A percentile compares a stretch with the other conserved stretches of the same genome.
Conservation (phyloP, 2,888 invertebrate genomes). For the Agrotis exclamationis region DNA sequence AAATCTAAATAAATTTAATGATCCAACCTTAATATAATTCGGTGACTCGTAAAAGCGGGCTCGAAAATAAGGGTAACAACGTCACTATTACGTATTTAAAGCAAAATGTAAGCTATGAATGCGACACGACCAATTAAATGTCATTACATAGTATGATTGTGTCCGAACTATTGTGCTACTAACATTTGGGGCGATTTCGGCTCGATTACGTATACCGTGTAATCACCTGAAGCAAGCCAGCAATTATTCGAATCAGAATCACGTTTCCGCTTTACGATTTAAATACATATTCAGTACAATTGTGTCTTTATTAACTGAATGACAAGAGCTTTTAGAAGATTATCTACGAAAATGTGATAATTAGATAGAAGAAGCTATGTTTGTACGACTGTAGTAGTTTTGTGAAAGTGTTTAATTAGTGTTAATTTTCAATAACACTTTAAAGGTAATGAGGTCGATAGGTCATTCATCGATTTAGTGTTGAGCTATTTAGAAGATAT, state of each 20-base stretch:
- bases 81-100: slow-evolving; percentile 48
- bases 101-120: slow-evolving; percentile 68
- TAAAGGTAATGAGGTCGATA: slow-evolving; percentile 3
- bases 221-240: slow-evolving; percentile 72
- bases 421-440: slow-evolving; percentile 18
- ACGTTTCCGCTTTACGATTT: slow-evolving; percentile 68
- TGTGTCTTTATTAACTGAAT: slow-evolving; percentile 59
- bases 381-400: slow-evolving; percentile 10
- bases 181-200: slow-evolving; percentile 71
- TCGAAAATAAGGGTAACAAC: slow-evolving; percentile 43
- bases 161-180: slow-evolving; percentile 73
- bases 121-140: slow-evolving; percentile 79
- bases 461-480: slow-evolving; percentile 29
- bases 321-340: slow-evolving; percentile 57
- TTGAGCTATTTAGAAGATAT: slow-evolving; percentile 2
- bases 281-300: slow-evolving; percentile 60
- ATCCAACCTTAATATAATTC: slow-evolving; percentile 2
- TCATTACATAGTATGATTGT: slow-evolving; percentile 75
- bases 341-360: slow-evolving; percentile 43
- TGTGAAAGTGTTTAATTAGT: slow-evolving; percentile 29
- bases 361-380: slow-evolving; percentile 25
- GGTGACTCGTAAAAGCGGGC: slow-evolving; percentile 10
- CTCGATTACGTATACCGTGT: slow-evolving; percentile 73
- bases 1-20: background rate
- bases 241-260: slow-evolving; percentile 71